phyloP scores from a whole-genome alignment of 2,888 invertebrate genomes.

The Acrobasis repandana region DNA sequence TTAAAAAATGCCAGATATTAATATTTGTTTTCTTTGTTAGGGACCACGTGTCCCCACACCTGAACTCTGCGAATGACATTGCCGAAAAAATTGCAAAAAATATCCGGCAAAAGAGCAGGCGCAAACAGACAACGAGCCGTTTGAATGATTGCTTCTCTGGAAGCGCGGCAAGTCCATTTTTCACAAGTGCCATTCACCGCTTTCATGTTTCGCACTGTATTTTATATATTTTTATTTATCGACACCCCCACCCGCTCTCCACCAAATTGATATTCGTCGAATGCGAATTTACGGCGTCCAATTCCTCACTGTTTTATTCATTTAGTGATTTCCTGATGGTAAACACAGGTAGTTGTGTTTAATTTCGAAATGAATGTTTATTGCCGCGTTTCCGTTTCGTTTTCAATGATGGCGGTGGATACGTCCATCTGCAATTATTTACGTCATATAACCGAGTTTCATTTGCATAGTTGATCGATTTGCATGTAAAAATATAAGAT shows the following conservation, averaged over 20 bases:
- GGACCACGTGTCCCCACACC: constrained; percentile 81
- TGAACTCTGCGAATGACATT: constrained; percentile 79
- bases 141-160: constrained; percentile 83
- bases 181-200: constrained; percentile 83
- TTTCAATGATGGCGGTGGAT: constrained; percentile 53
- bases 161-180: constrained; percentile 83
- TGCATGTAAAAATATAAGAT: neutral
- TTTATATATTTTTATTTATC: constrained; percentile 80
- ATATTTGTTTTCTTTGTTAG: constrained; percentile 79
- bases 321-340: constrained; percentile 79
- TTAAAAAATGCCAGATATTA: constrained; percentile 82
- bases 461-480: neutral
- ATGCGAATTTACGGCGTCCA: constrained; percentile 71
- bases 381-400: constrained; percentile 75
- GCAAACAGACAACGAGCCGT: constrained; percentile 81
- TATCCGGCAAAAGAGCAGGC: constrained; percentile 76
- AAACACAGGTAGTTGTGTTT: constrained; percentile 82
- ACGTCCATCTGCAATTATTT: constrained; percentile 7
- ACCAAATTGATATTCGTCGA: constrained; percentile 80
- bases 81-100: constrained; percentile 74
- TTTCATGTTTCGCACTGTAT: constrained; percentile 77
- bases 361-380: constrained; percentile 82
- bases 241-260: constrained; percentile 56
- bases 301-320: constrained; percentile 81
- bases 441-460: neutral